A percentile compares a stretch with the other conserved stretches of the same genome.
Evolutionary conservation across 2,888 invertebrate genomes (phyloP).

Genomic region (Aplocera efformata): DNA sequence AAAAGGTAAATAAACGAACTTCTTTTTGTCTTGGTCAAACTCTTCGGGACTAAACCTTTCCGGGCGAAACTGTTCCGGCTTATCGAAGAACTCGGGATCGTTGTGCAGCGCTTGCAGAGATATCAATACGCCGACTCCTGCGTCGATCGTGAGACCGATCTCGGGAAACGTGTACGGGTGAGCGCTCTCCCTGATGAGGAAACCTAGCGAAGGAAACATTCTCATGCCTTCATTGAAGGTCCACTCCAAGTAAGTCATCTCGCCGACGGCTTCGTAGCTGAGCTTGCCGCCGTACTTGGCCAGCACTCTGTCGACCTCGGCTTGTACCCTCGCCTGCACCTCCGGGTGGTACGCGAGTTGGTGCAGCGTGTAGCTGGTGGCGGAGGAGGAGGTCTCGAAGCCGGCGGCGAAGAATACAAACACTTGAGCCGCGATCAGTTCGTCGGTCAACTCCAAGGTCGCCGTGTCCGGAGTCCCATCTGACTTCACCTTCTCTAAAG

Average conservation of each 20-base stretch:
- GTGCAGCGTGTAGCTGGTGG: constrained; percentile 53
- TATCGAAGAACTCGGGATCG: constrained; percentile 51
- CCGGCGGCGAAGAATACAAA: constrained; percentile 57
- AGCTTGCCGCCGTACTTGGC: constrained; percentile 40
- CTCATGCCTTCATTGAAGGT: constrained; percentile 52
- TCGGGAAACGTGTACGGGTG: constrained; percentile 48
- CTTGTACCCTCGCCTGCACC: constrained; percentile 46
- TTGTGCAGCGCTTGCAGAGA: constrained; percentile 52
- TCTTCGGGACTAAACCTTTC: constrained; percentile 47
- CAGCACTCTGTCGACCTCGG: constrained; percentile 46
- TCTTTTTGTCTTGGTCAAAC: constrained; percentile 32
- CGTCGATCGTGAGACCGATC: constrained; percentile 44
- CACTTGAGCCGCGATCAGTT: constrained; percentile 50
- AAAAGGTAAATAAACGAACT: constrained; percentile 51
- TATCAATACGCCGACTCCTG: constrained; percentile 44
- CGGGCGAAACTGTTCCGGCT: constrained; percentile 51
- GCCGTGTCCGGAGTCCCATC: constrained; percentile 43
- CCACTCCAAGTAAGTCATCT: constrained; percentile 53
- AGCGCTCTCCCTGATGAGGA: constrained; percentile 42
- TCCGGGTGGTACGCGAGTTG: constrained; percentile 50
- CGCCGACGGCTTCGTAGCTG: constrained; percentile 49
- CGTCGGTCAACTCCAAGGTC: constrained; percentile 42
- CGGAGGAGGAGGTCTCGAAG: constrained; percentile 57
- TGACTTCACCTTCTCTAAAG: constrained; percentile 40
- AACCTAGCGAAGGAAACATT: constrained; percentile 58